Conservation (phyloP, 2,888 invertebrate genomes). For the Ecdyonurus torrentis region DNA sequence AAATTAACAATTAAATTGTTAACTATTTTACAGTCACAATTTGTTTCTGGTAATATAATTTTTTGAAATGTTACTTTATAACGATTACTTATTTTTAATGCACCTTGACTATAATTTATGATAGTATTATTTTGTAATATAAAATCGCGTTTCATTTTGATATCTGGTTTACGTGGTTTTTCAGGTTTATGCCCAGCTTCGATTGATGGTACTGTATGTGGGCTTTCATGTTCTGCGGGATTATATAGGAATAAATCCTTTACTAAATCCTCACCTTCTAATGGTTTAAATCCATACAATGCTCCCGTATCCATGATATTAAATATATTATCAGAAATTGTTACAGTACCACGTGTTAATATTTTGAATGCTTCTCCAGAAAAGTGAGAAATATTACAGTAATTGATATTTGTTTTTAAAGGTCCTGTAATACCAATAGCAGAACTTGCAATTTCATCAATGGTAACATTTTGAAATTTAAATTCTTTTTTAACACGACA, state of each 20-base stretch:
- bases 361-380: slow-evolving; percentile 50
- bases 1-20: neutral
- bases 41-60: neutral
- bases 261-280: neutral
- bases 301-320: slow-evolving; percentile 38
- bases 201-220: neutral
- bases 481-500: neutral
- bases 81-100: slow-evolving; percentile 27
- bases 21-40: neutral
- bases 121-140: slow-evolving; percentile 48
- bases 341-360: slow-evolving; percentile 39
- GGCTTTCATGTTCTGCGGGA: neutral
- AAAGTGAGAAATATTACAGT: slow-evolving; percentile 37
- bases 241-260: neutral
- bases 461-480: slow-evolving; percentile 43
- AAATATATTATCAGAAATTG: slow-evolving; percentile 48
- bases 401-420: slow-evolving; percentile 40
- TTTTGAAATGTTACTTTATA: neutral
- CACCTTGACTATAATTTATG: slow-evolving; percentile 33
- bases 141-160: slow-evolving; percentile 28
- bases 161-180: slow-evolving; percentile 4
- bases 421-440: slow-evolving; percentile 50
- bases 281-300: slow-evolving; percentile 30
- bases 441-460: slow-evolving; percentile 45
- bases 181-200: neutral